Evolutionary conservation across 2,888 invertebrate species (phyloP).

Genomic region (Stenotaenia linearis): DNA sequence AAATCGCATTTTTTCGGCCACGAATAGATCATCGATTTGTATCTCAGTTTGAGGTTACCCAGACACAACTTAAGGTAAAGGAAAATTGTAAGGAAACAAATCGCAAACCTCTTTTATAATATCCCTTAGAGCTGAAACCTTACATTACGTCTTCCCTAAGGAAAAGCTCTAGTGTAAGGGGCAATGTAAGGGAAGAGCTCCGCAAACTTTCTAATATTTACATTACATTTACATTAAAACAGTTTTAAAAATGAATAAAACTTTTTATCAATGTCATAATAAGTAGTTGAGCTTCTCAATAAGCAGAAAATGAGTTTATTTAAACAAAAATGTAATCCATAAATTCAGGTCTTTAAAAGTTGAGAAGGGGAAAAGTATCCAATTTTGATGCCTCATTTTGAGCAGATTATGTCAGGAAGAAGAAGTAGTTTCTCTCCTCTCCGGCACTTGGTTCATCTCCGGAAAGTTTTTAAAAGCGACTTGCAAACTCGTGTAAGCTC

Average conservation of each 20-base stretch:
- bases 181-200: no score
- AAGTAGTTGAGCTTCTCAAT: not conserved
- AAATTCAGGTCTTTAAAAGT: not conserved
- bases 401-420: not conserved
- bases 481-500: constrained; percentile 4
- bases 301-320: not conserved
- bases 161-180: no score
- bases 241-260: not conserved
- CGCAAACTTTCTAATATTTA: no score
- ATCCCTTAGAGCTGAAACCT: no score
- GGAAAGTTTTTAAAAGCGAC: constrained; percentile 6
- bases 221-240: not conserved
- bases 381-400: constrained; percentile 12
- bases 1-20: no score
- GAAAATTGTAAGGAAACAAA: no score
- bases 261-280: not conserved
- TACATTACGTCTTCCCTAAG: no score
- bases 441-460: not conserved
- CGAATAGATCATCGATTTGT: no score
- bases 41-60: no score
- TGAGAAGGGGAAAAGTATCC: not conserved
- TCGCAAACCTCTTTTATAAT: no score
- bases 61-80: no score
- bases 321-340: not conserved
- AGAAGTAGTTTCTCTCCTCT: constrained; percentile 5